Evolutionary conservation across 2,888 invertebrate species (phyloP).

Genomic region (Nasonia oneida): DNA sequence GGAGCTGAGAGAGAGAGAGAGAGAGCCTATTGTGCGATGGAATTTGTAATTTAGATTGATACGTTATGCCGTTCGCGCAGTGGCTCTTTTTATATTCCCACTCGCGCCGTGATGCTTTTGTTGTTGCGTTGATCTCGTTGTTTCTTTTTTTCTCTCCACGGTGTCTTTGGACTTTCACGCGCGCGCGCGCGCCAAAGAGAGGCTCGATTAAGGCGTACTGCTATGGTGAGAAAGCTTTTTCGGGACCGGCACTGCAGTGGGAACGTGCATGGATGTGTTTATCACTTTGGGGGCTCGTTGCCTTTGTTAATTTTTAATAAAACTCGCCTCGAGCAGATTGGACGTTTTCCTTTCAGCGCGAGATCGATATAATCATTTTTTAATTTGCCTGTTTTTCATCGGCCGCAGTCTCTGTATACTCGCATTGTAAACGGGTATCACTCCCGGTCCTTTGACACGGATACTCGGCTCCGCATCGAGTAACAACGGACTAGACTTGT

Average conservation of each 20-base stretch:
- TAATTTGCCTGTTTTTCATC: neutral
- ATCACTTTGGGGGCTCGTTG: conserved; percentile 50
- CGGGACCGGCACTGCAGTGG: neutral
- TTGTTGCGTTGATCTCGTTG: conserved; percentile 18
- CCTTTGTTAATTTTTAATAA: conserved; percentile 51
- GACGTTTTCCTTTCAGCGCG: neutral
- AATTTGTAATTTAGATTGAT: conserved; percentile 79
- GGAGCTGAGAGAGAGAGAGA: conserved; percentile 54
- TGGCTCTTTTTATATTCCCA: conserved; percentile 34
- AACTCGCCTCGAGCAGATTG: neutral
- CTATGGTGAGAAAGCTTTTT: conserved; percentile 2
- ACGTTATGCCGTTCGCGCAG: conserved; percentile 69
- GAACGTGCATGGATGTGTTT: conserved; percentile 41
- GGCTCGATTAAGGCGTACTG: neutral
- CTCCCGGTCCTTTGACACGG: neutral
- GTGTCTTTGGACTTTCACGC: conserved; percentile 15
- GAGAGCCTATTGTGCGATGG: conserved; percentile 74
- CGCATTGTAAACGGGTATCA: neutral
- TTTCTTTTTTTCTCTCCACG: neutral
- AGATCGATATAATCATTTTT: neutral
- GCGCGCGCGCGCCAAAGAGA: neutral
- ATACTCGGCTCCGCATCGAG: neutral
- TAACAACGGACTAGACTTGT: neutral
- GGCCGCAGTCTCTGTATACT: neutral
- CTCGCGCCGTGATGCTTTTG: conserved; percentile 33